These are phyloP conservation scores for Rhinolophus ferrumequinum DNA, from an alignment of 2,113 vertebrate species.

Conservation along the genomic window DNA sequence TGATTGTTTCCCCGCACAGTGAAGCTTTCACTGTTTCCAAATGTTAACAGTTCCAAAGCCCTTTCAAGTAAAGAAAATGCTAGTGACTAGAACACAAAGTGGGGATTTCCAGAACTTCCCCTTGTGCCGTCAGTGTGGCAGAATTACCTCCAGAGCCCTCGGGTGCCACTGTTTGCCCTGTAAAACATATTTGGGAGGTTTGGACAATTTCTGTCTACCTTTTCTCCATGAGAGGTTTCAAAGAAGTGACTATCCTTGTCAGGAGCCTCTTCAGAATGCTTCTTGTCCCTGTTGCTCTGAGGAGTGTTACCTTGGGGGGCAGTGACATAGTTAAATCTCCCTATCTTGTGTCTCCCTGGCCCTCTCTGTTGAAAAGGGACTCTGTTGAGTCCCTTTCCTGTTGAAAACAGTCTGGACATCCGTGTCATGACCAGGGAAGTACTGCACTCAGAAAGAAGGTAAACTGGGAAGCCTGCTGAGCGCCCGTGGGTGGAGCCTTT, in stretches of 20 bases:
- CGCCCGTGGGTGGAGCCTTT: not conserved
- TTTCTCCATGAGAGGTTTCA: not conserved
- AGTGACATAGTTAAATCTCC: not conserved
- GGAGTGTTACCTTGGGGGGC: rapidly evolving
- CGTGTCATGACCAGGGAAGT: not conserved
- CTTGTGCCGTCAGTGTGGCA: rapidly evolving
- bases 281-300: not conserved
- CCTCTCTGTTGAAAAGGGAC: no score
- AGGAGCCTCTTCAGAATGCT: not conserved
- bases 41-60: not conserved
- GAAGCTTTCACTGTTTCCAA: not conserved
- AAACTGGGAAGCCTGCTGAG: not conserved
- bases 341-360: not conserved
- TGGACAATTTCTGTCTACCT: not conserved
- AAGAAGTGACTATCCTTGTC: not conserved
- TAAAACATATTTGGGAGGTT: not conserved
- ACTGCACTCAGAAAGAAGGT: not conserved
- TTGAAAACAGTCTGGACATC: not conserved
- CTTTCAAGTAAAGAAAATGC: not conserved
- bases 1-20: rapidly evolving
- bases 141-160: no score
- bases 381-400: not conserved
- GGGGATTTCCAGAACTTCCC: not conserved
- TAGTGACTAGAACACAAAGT: not conserved
- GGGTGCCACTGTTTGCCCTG: not conserved